Conservation (phyloP, 2,888 invertebrate species). For the Melipona beecheii region DNA sequence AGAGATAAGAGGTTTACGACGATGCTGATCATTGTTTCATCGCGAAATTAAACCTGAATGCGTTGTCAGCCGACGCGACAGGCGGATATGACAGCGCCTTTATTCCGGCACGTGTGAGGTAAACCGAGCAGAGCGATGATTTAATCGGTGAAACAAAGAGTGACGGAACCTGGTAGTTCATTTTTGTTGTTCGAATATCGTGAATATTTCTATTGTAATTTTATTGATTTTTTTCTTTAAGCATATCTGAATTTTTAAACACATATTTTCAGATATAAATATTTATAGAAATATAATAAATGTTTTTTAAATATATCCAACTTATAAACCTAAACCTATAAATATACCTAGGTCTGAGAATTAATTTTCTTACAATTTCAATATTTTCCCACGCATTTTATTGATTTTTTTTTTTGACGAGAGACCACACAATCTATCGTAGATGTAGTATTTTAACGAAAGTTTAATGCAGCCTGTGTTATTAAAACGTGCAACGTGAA, state of each 20-base stretch:
- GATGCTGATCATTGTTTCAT: constrained; percentile 33
- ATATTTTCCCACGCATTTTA: too few species aligned
- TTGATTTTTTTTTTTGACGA: too few species aligned
- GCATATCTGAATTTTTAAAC: too few species aligned
- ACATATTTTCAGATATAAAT: too few species aligned
- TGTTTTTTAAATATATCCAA: too few species aligned
- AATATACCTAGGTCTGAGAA: too few species aligned
- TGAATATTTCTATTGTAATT: neutral
- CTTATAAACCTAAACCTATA: too few species aligned
- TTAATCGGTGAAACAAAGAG: constrained; percentile 24
- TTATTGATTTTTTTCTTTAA: too few species aligned
- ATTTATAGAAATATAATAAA: too few species aligned
- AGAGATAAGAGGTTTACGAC: constrained; percentile 36
- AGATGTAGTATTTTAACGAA: too few species aligned
- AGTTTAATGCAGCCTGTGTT: neutral
- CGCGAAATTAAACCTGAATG: constrained; percentile 36
- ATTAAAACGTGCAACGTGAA: neutral
- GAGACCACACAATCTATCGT: too few species aligned
- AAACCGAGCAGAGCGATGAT: constrained; percentile 49
- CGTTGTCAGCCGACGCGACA: constrained; percentile 13
- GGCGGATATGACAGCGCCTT: constrained; percentile 55
- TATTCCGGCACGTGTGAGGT: constrained; percentile 55
- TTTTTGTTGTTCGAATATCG: neutral
- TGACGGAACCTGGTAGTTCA: neutral
- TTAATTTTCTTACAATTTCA: too few species aligned